Evolutionary conservation across 2,797 vertebrate species (phyloP).

Genomic region (Syngnathus acus): DNA sequence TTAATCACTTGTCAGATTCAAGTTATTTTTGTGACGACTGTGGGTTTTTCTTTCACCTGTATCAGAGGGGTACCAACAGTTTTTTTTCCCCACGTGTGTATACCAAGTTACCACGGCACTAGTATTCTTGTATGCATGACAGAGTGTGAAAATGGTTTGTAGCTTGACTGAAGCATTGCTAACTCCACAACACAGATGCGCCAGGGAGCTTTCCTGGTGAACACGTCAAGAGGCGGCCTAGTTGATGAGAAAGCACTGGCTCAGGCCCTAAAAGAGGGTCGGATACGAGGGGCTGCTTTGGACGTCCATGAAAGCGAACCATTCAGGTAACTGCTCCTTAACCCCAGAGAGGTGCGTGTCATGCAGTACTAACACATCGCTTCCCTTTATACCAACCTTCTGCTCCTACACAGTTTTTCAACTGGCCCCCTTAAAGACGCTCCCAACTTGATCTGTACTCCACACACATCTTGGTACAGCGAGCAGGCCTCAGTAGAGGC

Average conservation of each 20-base stretch:
- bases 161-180: conserved; percentile 1
- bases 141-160: background rate
- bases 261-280: conserved; percentile 83
- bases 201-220: conserved; percentile 85
- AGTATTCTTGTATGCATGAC: background rate
- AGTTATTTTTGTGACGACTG: no score
- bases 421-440: conserved; percentile 84
- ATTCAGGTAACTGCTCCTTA: conserved; percentile 68
- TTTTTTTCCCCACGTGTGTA: no score
- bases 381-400: conserved; percentile 1
- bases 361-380: background rate
- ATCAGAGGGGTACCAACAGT: no score
- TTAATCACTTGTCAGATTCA: no score
- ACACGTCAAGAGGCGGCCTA: conserved; percentile 82
- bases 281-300: conserved; percentile 83
- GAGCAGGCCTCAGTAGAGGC: conserved; percentile 86
- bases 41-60: no score
- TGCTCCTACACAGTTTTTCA: conserved; percentile 68
- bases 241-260: conserved; percentile 85
- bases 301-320: conserved; percentile 86
- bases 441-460: conserved; percentile 85
- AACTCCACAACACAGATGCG: conserved; percentile 71
- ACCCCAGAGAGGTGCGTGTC: background rate
- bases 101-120: background rate
- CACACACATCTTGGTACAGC: conserved; percentile 87